phyloP scores from a whole-genome alignment of 1,140 invertebrate species.

The Brachionus sp. region DNA sequence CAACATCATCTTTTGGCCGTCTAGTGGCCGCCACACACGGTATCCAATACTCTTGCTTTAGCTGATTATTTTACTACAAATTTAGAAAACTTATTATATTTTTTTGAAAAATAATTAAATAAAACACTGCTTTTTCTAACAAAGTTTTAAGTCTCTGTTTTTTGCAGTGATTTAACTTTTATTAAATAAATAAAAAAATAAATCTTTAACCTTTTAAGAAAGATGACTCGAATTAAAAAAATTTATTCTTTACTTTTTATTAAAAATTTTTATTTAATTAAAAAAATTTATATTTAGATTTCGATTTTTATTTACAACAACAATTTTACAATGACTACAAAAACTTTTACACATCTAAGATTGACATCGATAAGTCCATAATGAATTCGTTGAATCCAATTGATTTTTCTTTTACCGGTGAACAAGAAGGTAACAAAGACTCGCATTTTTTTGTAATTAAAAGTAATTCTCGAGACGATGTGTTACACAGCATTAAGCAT shows the following conservation, averaged over 20 bases:
- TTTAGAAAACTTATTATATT: too few relatives aligned
- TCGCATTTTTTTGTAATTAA: conserved; percentile 38
- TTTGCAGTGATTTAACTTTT: too few relatives aligned
- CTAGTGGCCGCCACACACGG: too few relatives aligned
- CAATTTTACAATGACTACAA: conserved; percentile 10
- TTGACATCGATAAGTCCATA: background rate
- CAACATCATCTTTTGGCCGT: too few relatives aligned
- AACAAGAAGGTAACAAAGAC: conserved; percentile 5
- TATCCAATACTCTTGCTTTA: too few relatives aligned
- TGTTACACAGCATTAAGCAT: conserved; percentile 95
- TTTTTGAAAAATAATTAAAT: too few relatives aligned
- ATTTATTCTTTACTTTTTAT: background rate
- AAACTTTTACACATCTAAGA: background rate
- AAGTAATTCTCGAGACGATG: conserved; percentile 90
- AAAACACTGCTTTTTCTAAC: too few relatives aligned
- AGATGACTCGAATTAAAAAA: background rate
- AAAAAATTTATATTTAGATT: background rate
- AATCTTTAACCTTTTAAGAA: too few relatives aligned
- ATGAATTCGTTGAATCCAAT: background rate
- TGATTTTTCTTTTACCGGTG: conserved; percentile 12
- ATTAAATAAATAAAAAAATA: too few relatives aligned
- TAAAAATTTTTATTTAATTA: background rate
- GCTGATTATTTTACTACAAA: too few relatives aligned
- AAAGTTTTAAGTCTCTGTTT: too few relatives aligned
- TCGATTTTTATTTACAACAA: background rate